Evolutionary conservation across 2,797 vertebrate species (phyloP).

Genomic region (Scolopax rusticola): DNA sequence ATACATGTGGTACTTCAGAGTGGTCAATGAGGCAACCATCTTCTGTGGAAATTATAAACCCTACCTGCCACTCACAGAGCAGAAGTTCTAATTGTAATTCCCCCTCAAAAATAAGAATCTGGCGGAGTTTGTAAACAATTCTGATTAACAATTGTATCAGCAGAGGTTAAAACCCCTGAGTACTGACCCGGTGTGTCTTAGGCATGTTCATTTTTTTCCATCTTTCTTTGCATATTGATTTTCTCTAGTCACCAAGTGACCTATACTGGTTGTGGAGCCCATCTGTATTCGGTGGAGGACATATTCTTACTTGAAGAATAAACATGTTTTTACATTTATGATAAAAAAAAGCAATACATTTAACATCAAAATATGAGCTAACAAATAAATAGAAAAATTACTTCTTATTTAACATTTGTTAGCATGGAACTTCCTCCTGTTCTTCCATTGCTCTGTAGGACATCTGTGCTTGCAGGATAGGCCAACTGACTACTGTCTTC

Average conservation of each 20-base stretch:
- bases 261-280: neutral
- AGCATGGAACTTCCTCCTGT: neutral
- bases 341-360: neutral
- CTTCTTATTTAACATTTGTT: neutral
- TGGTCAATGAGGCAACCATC: neutral
- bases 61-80: neutral
- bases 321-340: neutral
- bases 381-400: neutral
- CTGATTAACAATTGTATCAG: neutral
- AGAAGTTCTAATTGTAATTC: neutral
- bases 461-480: neutral
- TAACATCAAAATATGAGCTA: neutral
- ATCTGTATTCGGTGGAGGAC: neutral
- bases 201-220: neutral
- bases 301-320: neutral
- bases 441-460: neutral
- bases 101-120: neutral
- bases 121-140: neutral
- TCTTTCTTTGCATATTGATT: constrained; percentile 1
- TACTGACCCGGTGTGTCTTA: neutral
- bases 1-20: neutral
- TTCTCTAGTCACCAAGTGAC: neutral
- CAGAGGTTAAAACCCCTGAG: neutral
- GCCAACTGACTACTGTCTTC: neutral
- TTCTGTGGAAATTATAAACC: constrained; percentile 1